A percentile compares a stretch with the other conserved stretches of the same genome.
Conservation (phyloP, 1,140 invertebrate species). For the Neuroterus valhalla region DNA sequence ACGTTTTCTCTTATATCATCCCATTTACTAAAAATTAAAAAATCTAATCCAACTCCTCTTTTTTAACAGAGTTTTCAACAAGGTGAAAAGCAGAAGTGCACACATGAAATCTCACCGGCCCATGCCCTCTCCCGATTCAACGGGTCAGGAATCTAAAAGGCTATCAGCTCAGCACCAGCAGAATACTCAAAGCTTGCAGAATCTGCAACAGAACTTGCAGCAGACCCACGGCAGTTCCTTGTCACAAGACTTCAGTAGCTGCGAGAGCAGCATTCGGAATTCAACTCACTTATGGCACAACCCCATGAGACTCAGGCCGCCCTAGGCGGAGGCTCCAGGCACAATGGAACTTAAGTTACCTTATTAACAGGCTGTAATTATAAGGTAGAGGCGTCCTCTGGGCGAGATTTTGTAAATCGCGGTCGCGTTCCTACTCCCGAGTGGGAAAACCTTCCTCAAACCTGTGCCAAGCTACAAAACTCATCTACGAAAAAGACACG, state of each 20-base stretch:
- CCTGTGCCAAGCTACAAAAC: slow-evolving; percentile 45
- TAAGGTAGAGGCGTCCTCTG: slow-evolving; percentile 21
- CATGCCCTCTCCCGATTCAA: slow-evolving; percentile 73
- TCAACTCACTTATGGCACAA: slow-evolving; percentile 68
- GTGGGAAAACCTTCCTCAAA: slow-evolving; percentile 35
- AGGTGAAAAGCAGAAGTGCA: slow-evolving; percentile 97
- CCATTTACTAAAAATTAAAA: not conserved
- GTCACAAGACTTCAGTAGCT: slow-evolving; percentile 15
- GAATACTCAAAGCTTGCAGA: slow-evolving; percentile 35
- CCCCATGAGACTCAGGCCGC: slow-evolving; percentile 71
- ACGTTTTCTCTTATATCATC: too few species aligned
- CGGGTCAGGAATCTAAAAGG: slow-evolving; percentile 73
- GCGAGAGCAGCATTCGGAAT: slow-evolving; percentile 41
- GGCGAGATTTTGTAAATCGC: slow-evolving; percentile 19
- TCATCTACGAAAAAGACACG: slow-evolving; percentile 30
- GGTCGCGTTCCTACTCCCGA: slow-evolving; percentile 37
- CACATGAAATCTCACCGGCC: slow-evolving; percentile 98
- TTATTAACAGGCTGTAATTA: slow-evolving; percentile 73
- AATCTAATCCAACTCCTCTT: slow-evolving; percentile 60
- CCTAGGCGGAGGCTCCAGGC: slow-evolving; percentile 67
- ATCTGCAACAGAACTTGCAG: slow-evolving; percentile 45
- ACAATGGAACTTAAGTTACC: slow-evolving; percentile 69
- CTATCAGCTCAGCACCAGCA: slow-evolving; percentile 59
- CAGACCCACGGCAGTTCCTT: slow-evolving; percentile 32
- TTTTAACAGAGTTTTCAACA: slow-evolving; percentile 93